Evolutionary conservation across 2,888 invertebrate genomes (phyloP), one percentile per base, ranked within the genome.

Genomic region (Athripsodes cinereus): DNA sequence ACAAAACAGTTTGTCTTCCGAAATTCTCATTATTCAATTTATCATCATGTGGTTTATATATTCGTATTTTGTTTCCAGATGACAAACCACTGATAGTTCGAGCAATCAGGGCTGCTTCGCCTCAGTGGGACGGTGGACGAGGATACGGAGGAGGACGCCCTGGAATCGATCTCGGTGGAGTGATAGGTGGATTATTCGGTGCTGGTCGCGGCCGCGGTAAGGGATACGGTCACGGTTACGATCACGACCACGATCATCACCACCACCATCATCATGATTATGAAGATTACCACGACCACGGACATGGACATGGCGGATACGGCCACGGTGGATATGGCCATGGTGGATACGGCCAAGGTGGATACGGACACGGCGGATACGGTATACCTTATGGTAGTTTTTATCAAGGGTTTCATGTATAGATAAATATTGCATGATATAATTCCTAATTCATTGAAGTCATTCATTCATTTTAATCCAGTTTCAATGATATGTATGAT

Each of bases 271-370:
- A 20, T 20, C 47, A 47, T 13, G 5, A 47, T 13, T 20, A 47
- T 13, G 6, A 18, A 8, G 6, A 44, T 13, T 3, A 44, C 20
- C 6, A 47, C 19, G 47, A 21, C 47, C 3, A 47, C 47, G 2
- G 3, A 2, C 47, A 20, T 20, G 47, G 47, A 2, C 40, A 40
- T 13, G 47, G 47, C 13, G 47, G 47, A 47, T 47, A 20, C 47
- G 47, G 47, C 16, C 47, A 47, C 11, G 47, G 47, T 3, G 47
- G 47, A 47, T 20, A 47, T 13, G 47, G 47, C 16, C 47, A 47
- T 21, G 47, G 47, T 16, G 8, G 13, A 6, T 31, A 31, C n/a
- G n/a, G n/a, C 31, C 31, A 6, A 13, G 46, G 46, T 46, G 16
- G n/a, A 5, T 11, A 18, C 6, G 8, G 16, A 11, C 46, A 46